Evolutionary conservation across 2,797 vertebrate species (phyloP).

Genomic region (Ceryle rudis): DNA sequence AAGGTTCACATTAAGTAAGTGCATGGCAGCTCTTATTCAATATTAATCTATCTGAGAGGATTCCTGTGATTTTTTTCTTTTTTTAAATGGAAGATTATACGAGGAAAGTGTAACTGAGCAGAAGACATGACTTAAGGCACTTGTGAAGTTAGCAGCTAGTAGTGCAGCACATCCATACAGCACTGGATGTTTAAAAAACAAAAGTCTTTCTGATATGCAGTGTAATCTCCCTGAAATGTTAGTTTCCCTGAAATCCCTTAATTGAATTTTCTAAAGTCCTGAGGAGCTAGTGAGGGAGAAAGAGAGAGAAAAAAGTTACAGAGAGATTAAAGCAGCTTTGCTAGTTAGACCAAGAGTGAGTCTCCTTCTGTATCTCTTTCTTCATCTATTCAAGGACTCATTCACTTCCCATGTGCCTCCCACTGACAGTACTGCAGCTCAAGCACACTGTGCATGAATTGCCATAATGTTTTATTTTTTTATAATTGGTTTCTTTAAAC

Average conservation of each 20-base stretch:
- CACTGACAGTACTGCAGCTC: conserved; percentile 20
- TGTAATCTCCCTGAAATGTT: conserved; percentile 29
- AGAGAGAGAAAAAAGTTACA: conserved; percentile 27
- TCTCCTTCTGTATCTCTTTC: conserved; percentile 20
- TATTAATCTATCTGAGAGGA: neutral
- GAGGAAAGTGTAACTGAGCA: neutral
- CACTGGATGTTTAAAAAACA: neutral
- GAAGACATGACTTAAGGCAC: neutral
- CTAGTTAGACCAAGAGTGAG: conserved; percentile 33
- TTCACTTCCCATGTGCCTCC: conserved; percentile 46
- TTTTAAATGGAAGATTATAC: neutral
- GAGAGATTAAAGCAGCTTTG: conserved; percentile 42
- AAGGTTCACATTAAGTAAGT: neutral
- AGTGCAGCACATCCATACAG: neutral
- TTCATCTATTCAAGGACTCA: conserved; percentile 41
- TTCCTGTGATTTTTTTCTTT: neutral
- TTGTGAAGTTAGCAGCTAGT: conserved; percentile 13
- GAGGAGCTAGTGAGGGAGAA: conserved; percentile 44
- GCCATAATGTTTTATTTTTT: conserved; percentile 70
- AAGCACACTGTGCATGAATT: conserved; percentile 35
- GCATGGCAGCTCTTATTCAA: neutral
- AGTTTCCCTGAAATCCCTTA: conserved; percentile 44
- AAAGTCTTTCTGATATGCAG: conserved; percentile 13
- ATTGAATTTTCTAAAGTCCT: conserved; percentile 50
- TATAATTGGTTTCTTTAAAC: conserved; percentile 66